Evolutionary conservation across 2,888 invertebrate genomes (phyloP), one percentile per base, ranked within the genome.

Genomic region (Torymus auratus): DNA sequence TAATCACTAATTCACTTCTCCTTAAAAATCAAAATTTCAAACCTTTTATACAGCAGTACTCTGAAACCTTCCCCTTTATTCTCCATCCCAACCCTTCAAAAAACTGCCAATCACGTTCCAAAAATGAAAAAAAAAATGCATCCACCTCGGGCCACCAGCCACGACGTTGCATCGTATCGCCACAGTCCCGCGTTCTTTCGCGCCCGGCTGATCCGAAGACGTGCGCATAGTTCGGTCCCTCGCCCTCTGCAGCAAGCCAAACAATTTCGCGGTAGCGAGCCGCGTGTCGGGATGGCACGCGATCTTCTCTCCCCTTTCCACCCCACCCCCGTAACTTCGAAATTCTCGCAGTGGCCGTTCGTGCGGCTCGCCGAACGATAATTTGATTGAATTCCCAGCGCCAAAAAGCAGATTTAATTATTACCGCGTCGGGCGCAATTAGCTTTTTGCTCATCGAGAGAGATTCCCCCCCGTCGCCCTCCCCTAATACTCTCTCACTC

Each of bases 371-470:
- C 60, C 56, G 28, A 50, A 67, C 68, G 83, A 86, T 86, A 86
- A 85, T 87, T 87, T 85, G 85, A 88, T 87, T 84, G 85, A 86
- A 87, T 87, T 87, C 83, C 86, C 83, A 82, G 83, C 78, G 83
- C 86, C 84, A 86, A 88, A 88, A 88, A 88, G 86, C 85, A 82
- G 83, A 85, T 87, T 88, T 87, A 87, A 88, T 88, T 88, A 88
- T 87, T 64, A 53, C 65, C 64, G 60, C 64, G 83, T 77, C 61
- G 83, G 84, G 86, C 86, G 87, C 88, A 88, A 89, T 89, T 88
- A 88, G 87, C 86, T 88, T 88, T 88, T 88, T 88, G 85, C 84
- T 15, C 17, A 55, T 83, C 78, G 70, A 67, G 72, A 75, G 72
- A 56, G n/a, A n/a, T n/a, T 81, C 76, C 65, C 68, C 75, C n/a